phyloP scores from a whole-genome alignment of 1,140 invertebrate genomes.

The Hypothenemus hampei region DNA sequence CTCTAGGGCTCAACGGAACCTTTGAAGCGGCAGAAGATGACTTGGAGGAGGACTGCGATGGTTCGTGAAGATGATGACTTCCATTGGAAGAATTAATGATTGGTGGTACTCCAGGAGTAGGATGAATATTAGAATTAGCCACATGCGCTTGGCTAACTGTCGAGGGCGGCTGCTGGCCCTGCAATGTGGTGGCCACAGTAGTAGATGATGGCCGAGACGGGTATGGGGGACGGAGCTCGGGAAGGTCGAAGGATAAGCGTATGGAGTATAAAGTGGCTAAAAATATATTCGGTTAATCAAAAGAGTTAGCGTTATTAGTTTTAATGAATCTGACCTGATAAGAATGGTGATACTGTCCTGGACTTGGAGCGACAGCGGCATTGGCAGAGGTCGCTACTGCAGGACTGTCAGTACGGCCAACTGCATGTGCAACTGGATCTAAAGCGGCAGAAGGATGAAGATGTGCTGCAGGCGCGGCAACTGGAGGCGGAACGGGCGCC shows the following conservation, averaged over 20 bases:
- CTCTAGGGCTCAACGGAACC: slow-evolving; percentile 64
- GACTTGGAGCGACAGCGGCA: slow-evolving; percentile 47
- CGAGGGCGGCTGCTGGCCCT: slow-evolving; percentile 54
- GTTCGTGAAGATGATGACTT: background rate
- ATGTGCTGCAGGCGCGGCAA: slow-evolving; percentile 40
- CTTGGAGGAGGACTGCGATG: background rate
- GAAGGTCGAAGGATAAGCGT: slow-evolving; percentile 37
- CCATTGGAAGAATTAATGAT: background rate
- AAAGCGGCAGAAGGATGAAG: slow-evolving; percentile 38
- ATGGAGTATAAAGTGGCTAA: slow-evolving; percentile 31
- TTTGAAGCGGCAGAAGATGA: slow-evolving; percentile 44
- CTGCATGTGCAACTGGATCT: slow-evolving; percentile 33
- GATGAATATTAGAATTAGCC: background rate
- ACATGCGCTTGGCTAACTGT: slow-evolving; percentile 5
- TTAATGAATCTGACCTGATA: slow-evolving; percentile 45
- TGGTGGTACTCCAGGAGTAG: background rate
- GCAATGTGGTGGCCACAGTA: slow-evolving; percentile 51
- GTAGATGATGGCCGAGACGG: slow-evolving; percentile 27
- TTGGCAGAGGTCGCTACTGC: slow-evolving; percentile 46
- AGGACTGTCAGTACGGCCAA: slow-evolving; percentile 45
- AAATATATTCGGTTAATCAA: background rate
- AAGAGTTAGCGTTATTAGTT: too few species aligned
- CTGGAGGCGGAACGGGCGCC: slow-evolving; percentile 40
- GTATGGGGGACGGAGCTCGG: slow-evolving; percentile 34
- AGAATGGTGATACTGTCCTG: slow-evolving; percentile 49